Conservation (phyloP, 2,888 invertebrate species). For the Drosophila eohydei region DNA sequence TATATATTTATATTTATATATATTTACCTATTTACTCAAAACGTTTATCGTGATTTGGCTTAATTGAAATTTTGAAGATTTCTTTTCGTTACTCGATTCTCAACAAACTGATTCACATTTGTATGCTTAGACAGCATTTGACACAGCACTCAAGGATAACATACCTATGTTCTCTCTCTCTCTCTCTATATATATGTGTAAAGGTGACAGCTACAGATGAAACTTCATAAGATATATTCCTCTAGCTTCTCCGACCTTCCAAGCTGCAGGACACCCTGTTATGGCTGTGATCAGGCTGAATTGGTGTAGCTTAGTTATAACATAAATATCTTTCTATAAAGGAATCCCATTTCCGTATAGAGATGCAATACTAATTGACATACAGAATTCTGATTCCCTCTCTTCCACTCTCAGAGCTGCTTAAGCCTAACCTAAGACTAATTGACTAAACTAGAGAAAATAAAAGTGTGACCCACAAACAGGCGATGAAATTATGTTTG, state of each 20-base stretch:
- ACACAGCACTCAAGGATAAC: slow-evolving; percentile 12
- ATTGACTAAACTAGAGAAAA: not conserved
- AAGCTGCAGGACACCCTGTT: too few species aligned
- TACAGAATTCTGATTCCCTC: not conserved
- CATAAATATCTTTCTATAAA: not conserved
- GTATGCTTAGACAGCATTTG: slow-evolving; percentile 2
- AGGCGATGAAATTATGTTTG: slow-evolving; percentile 6
- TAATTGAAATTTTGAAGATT: slow-evolving; percentile 22
- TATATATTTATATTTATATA: too few species aligned
- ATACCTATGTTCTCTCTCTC: not conserved
- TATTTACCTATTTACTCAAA: slow-evolving; percentile 16
- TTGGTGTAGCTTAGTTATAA: too few species aligned
- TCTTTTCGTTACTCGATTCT: slow-evolving; percentile 5
- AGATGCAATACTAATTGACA: not conserved
- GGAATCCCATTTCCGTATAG: too few species aligned
- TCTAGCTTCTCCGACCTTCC: too few species aligned
- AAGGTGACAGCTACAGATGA: too few species aligned
- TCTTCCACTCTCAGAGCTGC: not conserved
- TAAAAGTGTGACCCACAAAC: not conserved
- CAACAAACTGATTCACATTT: not conserved
- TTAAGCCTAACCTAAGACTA: not conserved
- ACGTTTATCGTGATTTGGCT: slow-evolving; percentile 2
- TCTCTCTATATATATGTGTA: too few species aligned
- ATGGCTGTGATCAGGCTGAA: too few species aligned
- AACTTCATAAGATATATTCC: too few species aligned